These are phyloP conservation scores for Heliconius hermathena DNA, from an alignment of 1,140 invertebrate species.

Conservation along the genomic window DNA sequence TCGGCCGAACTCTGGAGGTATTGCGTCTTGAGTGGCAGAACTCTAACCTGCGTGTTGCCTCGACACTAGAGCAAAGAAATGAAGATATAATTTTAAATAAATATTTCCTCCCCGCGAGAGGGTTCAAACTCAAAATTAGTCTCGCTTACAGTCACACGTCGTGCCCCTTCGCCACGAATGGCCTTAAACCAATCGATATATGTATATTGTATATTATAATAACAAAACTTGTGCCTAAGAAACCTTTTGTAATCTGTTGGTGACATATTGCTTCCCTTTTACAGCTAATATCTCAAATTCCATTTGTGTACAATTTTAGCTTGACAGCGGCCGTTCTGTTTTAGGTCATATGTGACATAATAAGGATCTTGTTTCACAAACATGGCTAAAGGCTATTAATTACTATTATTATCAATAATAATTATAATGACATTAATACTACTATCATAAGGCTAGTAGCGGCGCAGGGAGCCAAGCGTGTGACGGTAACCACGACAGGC, in stretches of 20 bases:
- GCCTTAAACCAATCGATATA: not conserved
- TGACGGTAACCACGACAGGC: too few species aligned
- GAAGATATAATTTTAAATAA: not conserved
- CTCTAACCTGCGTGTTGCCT: too few species aligned
- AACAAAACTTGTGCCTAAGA: not conserved
- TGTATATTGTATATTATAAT: not conserved
- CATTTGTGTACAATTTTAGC: not conserved
- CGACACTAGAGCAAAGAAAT: too few species aligned
- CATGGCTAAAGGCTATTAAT: not conserved
- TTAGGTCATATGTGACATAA: not conserved
- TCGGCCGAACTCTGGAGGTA: too few species aligned
- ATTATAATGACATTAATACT: too few species aligned
- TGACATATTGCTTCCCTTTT: not conserved
- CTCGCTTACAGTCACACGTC: too few species aligned
- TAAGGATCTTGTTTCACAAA: slow-evolving; percentile 12
- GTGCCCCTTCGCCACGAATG: too few species aligned
- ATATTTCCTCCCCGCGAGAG: not conserved
- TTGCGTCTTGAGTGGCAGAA: too few species aligned
- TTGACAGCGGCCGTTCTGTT: slow-evolving; percentile 4
- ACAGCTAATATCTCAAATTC: slow-evolving; percentile 11
- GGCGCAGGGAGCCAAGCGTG: too few species aligned
- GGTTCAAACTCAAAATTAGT: too few species aligned
- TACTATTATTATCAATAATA: too few species aligned
- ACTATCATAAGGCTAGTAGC: too few species aligned
- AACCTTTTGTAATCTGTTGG: not conserved